A percentile compares a stretch with the other conserved stretches of the same genome.
Conservation (phyloP, 2,113 vertebrate genomes). For the Furnarius figulus region DNA sequence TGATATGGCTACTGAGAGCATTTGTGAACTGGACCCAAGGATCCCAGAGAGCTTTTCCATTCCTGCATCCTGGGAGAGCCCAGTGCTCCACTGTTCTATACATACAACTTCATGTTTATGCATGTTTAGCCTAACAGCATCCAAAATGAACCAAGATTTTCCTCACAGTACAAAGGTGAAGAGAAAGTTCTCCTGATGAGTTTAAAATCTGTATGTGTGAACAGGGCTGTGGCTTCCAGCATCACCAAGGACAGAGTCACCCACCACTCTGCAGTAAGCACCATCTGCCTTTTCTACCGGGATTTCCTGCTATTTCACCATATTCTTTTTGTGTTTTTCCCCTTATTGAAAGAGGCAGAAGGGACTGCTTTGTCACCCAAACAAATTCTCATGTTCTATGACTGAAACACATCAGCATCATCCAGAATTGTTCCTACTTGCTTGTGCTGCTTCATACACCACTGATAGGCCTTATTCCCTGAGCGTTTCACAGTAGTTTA, state of each 20-base stretch:
- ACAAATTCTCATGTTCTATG: accelerated
- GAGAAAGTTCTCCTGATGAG: neutral
- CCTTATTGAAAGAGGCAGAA: neutral
- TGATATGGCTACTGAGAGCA: neutral
- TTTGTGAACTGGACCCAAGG: neutral
- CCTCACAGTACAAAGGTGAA: neutral
- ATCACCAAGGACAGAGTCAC: neutral
- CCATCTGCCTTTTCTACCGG: neutral
- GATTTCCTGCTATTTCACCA: neutral
- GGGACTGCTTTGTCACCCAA: neutral
- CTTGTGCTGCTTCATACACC: neutral
- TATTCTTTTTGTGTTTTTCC: neutral
- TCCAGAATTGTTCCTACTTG: neutral
- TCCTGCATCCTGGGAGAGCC: neutral
- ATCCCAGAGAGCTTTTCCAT: neutral
- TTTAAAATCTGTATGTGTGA: no score
- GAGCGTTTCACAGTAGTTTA: neutral
- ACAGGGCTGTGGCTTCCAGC: neutral
- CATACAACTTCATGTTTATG: accelerated
- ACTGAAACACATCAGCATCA: neutral
- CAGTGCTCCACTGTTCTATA: neutral
- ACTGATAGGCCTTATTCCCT: no score
- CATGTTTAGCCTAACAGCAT: neutral
- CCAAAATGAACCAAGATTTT: neutral
- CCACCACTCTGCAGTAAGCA: neutral